Conservation (phyloP, 2,113 vertebrate species). For the Carassius carassius region DNA sequence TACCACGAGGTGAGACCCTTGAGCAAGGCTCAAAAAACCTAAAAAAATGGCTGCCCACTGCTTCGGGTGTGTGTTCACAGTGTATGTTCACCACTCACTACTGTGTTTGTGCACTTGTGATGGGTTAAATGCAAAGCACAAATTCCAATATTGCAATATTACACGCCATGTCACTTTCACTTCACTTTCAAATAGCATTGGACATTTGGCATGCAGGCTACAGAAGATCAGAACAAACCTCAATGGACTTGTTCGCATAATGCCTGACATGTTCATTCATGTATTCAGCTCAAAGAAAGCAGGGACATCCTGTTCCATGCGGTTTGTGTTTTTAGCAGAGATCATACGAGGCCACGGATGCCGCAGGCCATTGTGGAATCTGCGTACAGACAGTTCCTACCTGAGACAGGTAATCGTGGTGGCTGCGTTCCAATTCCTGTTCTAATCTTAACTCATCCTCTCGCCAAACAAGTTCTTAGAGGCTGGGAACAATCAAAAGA, state of each 20-base stretch:
- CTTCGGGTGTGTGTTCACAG: too few species aligned
- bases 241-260: background rate
- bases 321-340: background rate
- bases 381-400: conserved; percentile 36
- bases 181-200: background rate
- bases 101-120: too few species aligned
- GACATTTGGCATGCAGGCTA: conserved; percentile 3
- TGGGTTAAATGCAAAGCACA: too few species aligned
- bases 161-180: too few species aligned
- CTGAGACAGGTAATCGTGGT: conserved; percentile 33
- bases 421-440: conserved; percentile 15
- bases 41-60: too few species aligned
- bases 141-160: too few species aligned
- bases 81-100: too few species aligned
- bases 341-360: conserved; percentile 3
- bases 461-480: conserved; percentile 7
- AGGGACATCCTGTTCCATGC: conserved; percentile 28
- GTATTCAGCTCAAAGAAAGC: background rate
- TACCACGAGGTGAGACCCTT: too few species aligned
- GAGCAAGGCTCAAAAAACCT: too few species aligned
- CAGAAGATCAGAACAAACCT: background rate
- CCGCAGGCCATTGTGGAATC: conserved; percentile 13
- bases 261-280: conserved; percentile 29
- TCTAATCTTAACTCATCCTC: conserved; percentile 22
- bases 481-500: conserved; percentile 20